Evolutionary conservation across 2,888 invertebrate species (phyloP).

Genomic region (Troides helena): DNA sequence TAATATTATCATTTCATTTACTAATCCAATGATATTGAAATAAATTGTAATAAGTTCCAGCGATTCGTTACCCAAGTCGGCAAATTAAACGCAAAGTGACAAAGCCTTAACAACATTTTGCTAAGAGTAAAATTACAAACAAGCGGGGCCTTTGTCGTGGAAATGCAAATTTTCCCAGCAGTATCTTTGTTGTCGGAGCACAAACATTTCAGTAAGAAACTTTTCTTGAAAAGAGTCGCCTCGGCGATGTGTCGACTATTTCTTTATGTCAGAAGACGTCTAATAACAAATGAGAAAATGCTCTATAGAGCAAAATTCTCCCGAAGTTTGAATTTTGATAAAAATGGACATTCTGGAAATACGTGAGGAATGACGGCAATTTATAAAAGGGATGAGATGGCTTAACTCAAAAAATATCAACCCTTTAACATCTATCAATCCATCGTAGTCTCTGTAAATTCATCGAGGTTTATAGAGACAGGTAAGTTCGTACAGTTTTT

Average conservation of each 20-base stretch:
- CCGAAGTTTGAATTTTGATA: too few relatives aligned
- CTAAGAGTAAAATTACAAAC: slow-evolving; percentile 5
- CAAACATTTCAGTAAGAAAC: slow-evolving; percentile 4
- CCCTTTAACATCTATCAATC: too few relatives aligned
- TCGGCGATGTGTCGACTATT: not conserved
- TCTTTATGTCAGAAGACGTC: not conserved
- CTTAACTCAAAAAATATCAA: too few relatives aligned
- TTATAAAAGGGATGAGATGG: too few relatives aligned
- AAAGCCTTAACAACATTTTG: slow-evolving; percentile 2
- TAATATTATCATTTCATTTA: too few relatives aligned
- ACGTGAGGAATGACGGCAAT: too few relatives aligned
- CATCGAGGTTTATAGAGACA: too few relatives aligned
- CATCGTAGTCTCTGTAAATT: too few relatives aligned
- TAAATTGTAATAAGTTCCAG: not conserved
- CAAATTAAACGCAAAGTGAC: slow-evolving; percentile 3
- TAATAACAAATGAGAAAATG: not conserved
- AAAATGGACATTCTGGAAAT: too few relatives aligned
- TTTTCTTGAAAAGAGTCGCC: not conserved
- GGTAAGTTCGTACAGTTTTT: too few relatives aligned
- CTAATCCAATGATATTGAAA: not conserved
- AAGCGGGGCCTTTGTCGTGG: slow-evolving; percentile 2
- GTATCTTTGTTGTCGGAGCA: not conserved
- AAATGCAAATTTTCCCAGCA: not conserved
- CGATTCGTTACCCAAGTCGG: not conserved
- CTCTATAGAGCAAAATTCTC: too few relatives aligned